A percentile compares a stretch with the other conserved stretches of the same genome.
Conservation (phyloP, 2,888 invertebrate species). For the Neoascia interrupta region DNA sequence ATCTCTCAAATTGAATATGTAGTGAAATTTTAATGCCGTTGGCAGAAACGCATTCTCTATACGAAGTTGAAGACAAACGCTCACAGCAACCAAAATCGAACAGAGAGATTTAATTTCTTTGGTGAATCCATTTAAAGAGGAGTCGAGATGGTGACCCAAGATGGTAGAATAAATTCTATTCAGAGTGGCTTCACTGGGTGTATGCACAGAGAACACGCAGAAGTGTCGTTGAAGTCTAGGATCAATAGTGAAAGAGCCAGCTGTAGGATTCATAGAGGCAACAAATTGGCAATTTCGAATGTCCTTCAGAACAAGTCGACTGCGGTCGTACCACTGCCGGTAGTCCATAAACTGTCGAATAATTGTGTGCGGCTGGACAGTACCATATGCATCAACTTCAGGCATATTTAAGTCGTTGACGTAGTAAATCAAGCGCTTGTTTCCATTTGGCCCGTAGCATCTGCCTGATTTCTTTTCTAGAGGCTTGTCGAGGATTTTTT, state of each 20-base stretch:
- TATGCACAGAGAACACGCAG: conserved; percentile 90
- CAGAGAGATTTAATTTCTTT: conserved; percentile 77
- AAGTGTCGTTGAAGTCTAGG: conserved; percentile 94
- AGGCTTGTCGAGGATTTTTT: conserved; percentile 92
- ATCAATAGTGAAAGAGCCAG: conserved; percentile 97
- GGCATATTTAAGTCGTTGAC: conserved; percentile 99
- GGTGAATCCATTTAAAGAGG: conserved; percentile 85
- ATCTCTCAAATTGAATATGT: conserved; percentile 95
- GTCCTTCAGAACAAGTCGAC: conserved; percentile 91
- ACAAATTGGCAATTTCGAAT: conserved; percentile 96
- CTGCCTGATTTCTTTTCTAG: conserved; percentile 97
- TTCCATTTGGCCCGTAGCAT: conserved; percentile 95
- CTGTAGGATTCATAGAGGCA: conserved; percentile 97
- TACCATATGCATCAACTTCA: conserved; percentile 96
- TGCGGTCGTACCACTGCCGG: conserved; percentile 94
- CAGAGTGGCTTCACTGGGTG: conserved; percentile 90
- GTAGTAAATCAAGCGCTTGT: conserved; percentile 91
- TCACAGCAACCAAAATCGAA: conserved; percentile 83
- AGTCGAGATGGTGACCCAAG: conserved; percentile 86
- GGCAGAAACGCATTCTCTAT: conserved; percentile 90
- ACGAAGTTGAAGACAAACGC: conserved; percentile 88
- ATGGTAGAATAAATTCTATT: conserved; percentile 92
- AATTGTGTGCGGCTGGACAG: conserved; percentile 96
- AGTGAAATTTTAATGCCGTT: conserved; percentile 97
- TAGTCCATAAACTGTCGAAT: conserved; percentile 97